Base-by-base conservation (phyloP, 2,113 vertebrate genomes). In the Amblyornis subalaris region DNA sequence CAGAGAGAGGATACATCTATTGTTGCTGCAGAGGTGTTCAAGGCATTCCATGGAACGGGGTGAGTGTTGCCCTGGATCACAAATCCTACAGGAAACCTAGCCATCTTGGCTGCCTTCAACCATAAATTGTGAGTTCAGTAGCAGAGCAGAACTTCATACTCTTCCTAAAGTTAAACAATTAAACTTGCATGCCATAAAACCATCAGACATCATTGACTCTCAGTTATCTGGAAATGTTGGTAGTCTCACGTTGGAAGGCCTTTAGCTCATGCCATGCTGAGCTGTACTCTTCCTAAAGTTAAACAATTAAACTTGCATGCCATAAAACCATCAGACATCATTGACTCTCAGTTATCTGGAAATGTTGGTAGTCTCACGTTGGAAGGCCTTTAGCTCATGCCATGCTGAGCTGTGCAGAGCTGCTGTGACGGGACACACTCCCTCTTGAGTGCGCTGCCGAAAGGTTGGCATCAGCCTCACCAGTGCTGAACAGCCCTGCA, bases 301-400 rank as follows among this genome's bases (percentile, higher is more conserved):
- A 29, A 66, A 42, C 51, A 54, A 14, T 33, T 62, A 40, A 75
- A 72, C 20, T 74, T 53, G 20, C 14, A 1, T 69, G 6, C 73
- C 29, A 5, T 62, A 22, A 93, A 70, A 42, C 10, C 33, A 78
- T 57, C 3, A 2, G 33, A 12, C 0, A 0, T 26, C 1, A 0
- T 5, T 74, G 81, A 50, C 28, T 61, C 5, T 0, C 20, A 47
- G 36, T 51, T 87, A 25, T 3, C 50, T 60, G 29, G 48, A 3
- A 6, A 22, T 1, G 2, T 67, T 16, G 7, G 35, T 15, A 47
- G 48, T 55, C 33, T 79, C 0, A 0, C 0, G 0, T 28, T n/a
- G 54, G 61, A 89, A 50, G 45, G 50, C 11, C 54, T 50, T 7
- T 4, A 60, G 76, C n/a, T 48, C 13, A 3, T 9, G 22, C 48